Percentiles rank a stretch among this genome's conserved stretches.
These are phyloP conservation scores for Asobara japonica DNA, from an alignment of 1,140 invertebrate species.

Conservation along the genomic window DNA sequence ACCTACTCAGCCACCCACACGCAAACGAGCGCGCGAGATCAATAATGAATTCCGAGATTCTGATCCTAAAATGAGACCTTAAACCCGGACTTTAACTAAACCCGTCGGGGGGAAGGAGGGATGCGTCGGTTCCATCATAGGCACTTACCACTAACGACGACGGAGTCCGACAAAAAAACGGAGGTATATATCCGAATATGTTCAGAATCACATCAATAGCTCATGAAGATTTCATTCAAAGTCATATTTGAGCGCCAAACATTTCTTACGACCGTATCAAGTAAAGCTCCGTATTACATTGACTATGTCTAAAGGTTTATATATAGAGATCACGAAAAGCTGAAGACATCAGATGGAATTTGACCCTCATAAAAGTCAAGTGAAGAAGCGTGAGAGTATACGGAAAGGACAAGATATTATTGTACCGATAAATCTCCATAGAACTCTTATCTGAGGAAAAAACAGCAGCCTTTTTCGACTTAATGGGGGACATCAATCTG, in stretches of 20 bases:
- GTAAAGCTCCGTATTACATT: background rate
- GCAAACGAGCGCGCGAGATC: too few species aligned
- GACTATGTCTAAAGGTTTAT: background rate
- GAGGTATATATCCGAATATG: too few species aligned
- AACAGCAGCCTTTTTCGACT: background rate
- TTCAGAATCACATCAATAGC: too few species aligned
- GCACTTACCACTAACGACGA: too few species aligned
- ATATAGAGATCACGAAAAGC: background rate
- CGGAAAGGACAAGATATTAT: background rate
- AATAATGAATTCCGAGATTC: too few species aligned
- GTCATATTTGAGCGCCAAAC: background rate
- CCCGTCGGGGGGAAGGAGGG: too few species aligned
- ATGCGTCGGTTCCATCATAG: too few species aligned
- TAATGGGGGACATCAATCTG: slow-evolving; percentile 26
- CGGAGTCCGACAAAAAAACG: too few species aligned
- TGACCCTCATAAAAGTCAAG: slow-evolving; percentile 28
- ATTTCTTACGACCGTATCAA: background rate
- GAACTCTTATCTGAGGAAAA: background rate
- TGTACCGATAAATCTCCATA: slow-evolving; percentile 32
- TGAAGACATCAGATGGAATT: background rate
- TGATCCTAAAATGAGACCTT: too few species aligned
- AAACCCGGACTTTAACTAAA: too few species aligned
- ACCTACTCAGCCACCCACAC: too few species aligned
- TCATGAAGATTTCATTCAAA: background rate
- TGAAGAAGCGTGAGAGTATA: background rate